These are phyloP conservation scores for Eupelmus urozonus DNA, from an alignment of 2,888 invertebrate species.

Conservation along the genomic window DNA sequence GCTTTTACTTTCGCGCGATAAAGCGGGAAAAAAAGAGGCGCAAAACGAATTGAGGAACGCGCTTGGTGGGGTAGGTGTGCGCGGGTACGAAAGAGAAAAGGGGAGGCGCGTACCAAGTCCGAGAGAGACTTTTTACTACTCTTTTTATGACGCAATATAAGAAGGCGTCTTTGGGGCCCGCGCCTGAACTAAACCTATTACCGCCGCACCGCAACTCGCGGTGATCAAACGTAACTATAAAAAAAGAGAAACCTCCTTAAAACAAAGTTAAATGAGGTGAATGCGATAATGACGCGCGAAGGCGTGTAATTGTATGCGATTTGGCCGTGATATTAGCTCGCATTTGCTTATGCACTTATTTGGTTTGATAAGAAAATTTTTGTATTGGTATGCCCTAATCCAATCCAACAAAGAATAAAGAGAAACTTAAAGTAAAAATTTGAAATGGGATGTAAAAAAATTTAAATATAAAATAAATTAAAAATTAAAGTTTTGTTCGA, in stretches of 20 bases:
- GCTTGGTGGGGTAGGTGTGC: too few relatives aligned
- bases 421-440: too few relatives aligned
- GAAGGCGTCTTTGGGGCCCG: too few relatives aligned
- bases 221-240: slow-evolving; percentile 76
- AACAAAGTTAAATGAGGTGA: slow-evolving; percentile 76
- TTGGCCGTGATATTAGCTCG: not conserved
- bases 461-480: too few relatives aligned
- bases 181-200: slow-evolving; percentile 76
- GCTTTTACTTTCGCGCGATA: too few relatives aligned
- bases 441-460: too few relatives aligned
- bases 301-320: too few relatives aligned
- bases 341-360: too few relatives aligned
- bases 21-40: slow-evolving; percentile 42
- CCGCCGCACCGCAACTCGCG: slow-evolving; percentile 68
- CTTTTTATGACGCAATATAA: slow-evolving; percentile 75
- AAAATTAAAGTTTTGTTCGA: too few relatives aligned
- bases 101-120: slow-evolving; percentile 51
- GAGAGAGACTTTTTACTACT: slow-evolving; percentile 74
- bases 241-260: slow-evolving; percentile 71
- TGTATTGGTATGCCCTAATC: too few relatives aligned
- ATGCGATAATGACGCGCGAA: slow-evolving; percentile 69
- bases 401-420: too few relatives aligned
- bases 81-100: not conserved
- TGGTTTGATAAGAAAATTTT: too few relatives aligned
- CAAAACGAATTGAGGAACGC: slow-evolving; percentile 60